Evolutionary conservation across 2,888 invertebrate genomes (phyloP), one percentile per base, ranked within the genome.

Genomic region (Desoria tigrina): DNA sequence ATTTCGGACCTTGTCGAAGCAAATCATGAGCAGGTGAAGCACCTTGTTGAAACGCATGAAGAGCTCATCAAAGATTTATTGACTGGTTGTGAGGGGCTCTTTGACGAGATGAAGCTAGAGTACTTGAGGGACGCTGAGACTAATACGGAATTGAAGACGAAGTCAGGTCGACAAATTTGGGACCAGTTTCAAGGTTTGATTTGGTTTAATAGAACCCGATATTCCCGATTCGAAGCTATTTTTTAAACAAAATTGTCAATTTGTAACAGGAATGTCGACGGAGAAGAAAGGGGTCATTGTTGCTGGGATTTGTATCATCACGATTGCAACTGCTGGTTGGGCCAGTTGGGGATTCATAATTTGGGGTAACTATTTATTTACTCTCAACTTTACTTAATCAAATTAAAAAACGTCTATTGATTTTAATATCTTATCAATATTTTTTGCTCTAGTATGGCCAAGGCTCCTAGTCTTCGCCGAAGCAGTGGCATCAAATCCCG

Each of bases 271-370:
- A 4, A 39, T 67, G 1, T 57, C 67, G 16, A 18, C 64, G 18
- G 55, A 55, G n/a, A 42, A 53, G 26, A 67, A 64, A 23, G 64
- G 61, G n/a, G 32, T 67, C 14, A 42, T 60, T n/a, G 56, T 67
- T 9, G 63, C 61, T n/a, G 61, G 63, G 27, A 57, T 67, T 16
- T 53, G 51, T 1, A 64, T 67, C 6, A 59, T 67, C 9, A 61
- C 57, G 23, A 42, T 64, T 7, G 67, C 61, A 26, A 67, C 67
- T 1, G 67, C 67, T 14, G 67, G 67, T 9, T 67, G 67, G 67
- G 67, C 67, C 9, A 53, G 63, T 42, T 67, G 67, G 67, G 67
- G 67, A 1, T 67, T 67, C 28, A 67, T 67, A 3, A 54, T 63
- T 57, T 67, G 67, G 67, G 64, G 66, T 67, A 49, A 63, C 37